A percentile compares a stretch with the other conserved stretches of the same genome.
Evolutionary conservation across 2,797 vertebrate species (phyloP).

Genomic region (Varecia variegata): DNA sequence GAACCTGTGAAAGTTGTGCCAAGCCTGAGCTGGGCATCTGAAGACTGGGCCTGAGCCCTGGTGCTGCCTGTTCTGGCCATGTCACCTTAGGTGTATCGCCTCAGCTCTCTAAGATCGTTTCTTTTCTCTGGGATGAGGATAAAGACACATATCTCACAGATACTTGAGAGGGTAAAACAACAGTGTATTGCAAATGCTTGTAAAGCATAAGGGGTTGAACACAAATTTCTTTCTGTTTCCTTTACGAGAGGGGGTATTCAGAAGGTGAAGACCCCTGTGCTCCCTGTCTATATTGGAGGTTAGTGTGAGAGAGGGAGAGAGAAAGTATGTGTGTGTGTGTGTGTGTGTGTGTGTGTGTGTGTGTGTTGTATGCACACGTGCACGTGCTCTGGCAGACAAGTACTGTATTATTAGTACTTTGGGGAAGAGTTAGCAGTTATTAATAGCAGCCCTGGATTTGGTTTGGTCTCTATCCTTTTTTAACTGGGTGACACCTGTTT

Average conservation of each 20-base stretch:
- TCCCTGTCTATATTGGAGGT: background rate
- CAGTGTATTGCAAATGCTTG: background rate
- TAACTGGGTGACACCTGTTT: background rate
- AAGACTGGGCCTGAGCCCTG: background rate
- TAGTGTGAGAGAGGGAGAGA: too few relatives aligned
- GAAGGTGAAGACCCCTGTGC: background rate
- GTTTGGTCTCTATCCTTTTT: background rate
- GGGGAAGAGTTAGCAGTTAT: background rate
- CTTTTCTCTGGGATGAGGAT: background rate
- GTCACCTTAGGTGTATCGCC: background rate
- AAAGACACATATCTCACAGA: background rate
- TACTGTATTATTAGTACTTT: background rate
- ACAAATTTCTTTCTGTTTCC: background rate
- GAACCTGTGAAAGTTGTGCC: background rate
- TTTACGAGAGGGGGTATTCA: background rate
- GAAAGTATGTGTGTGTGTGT: background rate
- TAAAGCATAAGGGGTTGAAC: background rate
- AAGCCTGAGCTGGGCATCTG: background rate
- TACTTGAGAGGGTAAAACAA: background rate
- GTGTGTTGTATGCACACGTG: background rate
- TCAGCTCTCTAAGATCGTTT: background rate
- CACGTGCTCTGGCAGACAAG: background rate
- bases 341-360: background rate
- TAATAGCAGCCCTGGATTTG: background rate
- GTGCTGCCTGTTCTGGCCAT: rapidly evolving